Evolutionary conservation across 2,797 vertebrate genomes (phyloP), one percentile per base, ranked within the genome.

Genomic region (Parambassis ranga): DNA sequence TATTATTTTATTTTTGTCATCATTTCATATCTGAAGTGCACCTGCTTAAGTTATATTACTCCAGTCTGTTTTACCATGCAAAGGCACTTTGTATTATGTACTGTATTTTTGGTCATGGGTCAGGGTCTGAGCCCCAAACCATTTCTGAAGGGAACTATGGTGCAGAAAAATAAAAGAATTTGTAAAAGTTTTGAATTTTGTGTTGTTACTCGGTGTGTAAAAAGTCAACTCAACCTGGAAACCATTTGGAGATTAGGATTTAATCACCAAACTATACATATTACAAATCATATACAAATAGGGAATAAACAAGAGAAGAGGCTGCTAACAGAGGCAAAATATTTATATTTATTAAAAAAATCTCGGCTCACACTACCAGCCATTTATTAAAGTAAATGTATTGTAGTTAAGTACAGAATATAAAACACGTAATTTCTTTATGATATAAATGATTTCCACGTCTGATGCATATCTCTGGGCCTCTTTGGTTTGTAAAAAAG

Each of bases 51-150:
- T 52, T 57, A n/a, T 3, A 2, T 46, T 18, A 15, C 57, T 22
- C 14, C 11, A 35, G 42, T 41, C n/a, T 48, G 38, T 53, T 59
- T 61, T 35, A 30, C 60, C 60, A 39, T 27, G 43, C 30, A 51
- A 42, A 77, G 47, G 84, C 74, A 85, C 81, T 79, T 86, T 84
- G 42, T 50, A 71, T 62, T 67, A 79, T 72, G 16, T 49, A 61
- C 58, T 51, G 35, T 61, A 68, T 66, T 53, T 77, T 77, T 11
- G 27, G 19, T 62, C 10, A 42, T 18, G 20, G 38, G 24, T 24
- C 58, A 53, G 55, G 19, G 41, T 48, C 48, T 47, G 33, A 14
- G 19, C 27, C 49, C 35, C n/a, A n/a, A n/a, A n/a, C 24, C 13
- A 33, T 69, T 58, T 61, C 13, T 74, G 20, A 82, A 47, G 39